Conservation (phyloP, 2,888 invertebrate species). For the Plusia festucae region DNA sequence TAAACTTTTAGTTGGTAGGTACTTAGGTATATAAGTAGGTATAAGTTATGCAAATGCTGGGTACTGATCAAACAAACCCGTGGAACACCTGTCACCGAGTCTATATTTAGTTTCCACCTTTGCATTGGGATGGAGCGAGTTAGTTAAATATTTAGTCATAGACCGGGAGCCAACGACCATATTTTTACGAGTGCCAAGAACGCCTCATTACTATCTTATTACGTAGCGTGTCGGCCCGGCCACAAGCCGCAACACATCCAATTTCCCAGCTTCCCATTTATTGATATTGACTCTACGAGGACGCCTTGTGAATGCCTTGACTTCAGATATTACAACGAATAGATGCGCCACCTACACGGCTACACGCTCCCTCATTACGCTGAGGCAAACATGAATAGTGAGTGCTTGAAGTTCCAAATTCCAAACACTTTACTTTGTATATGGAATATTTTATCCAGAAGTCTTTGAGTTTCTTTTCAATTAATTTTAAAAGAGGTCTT, state of each 20-base stretch:
- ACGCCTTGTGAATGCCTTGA: slow-evolving; percentile 79
- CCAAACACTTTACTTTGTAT: slow-evolving; percentile 22
- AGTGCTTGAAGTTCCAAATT: slow-evolving; percentile 18
- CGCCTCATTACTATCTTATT: slow-evolving; percentile 88
- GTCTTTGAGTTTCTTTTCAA: background rate
- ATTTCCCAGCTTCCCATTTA: slow-evolving; percentile 89
- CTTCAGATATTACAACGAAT: slow-evolving; percentile 63
- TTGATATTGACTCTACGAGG: slow-evolving; percentile 89
- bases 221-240: slow-evolving; percentile 80
- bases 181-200: slow-evolving; percentile 86
- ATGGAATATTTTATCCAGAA: slow-evolving; percentile 12
- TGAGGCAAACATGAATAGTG: slow-evolving; percentile 28
- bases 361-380: slow-evolving; percentile 23
- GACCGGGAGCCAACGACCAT: slow-evolving; percentile 81
- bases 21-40: too few relatives aligned
- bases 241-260: slow-evolving; percentile 88
- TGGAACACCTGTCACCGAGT: slow-evolving; percentile 16
- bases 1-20: background rate
- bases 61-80: slow-evolving; percentile 19
- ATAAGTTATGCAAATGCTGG: background rate
- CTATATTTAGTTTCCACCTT: slow-evolving; percentile 42
- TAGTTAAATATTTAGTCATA: slow-evolving; percentile 85
- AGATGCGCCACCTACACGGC: slow-evolving; percentile 63
- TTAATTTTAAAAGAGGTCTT: background rate
- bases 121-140: slow-evolving; percentile 52